Percentiles rank a stretch among this genome's conserved stretches.
Evolutionary conservation across 2,888 invertebrate genomes (phyloP).

Genomic region (Zhuqinia jingwanae): DNA sequence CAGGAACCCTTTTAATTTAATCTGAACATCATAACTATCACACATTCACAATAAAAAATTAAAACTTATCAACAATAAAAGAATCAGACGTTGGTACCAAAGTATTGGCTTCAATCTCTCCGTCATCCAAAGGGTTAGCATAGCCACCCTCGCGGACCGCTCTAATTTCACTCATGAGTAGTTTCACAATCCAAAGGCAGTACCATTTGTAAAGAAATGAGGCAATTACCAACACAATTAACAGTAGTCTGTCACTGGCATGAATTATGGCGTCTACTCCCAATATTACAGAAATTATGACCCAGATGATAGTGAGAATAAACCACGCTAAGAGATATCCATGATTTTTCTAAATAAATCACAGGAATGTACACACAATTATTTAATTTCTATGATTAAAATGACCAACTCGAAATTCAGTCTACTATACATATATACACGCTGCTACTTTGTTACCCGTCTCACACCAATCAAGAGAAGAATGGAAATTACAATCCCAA

Average conservation of each 20-base stretch:
- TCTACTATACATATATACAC: too few species aligned
- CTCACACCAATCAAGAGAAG: conserved; percentile 53
- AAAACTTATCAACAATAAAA: conserved; percentile 65
- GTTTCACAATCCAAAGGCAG: conserved; percentile 74
- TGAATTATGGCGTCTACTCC: conserved; percentile 39
- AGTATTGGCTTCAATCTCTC: conserved; percentile 63
- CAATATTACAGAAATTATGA: not conserved
- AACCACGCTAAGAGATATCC: conserved; percentile 67
- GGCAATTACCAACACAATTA: conserved; percentile 35
- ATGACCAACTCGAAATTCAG: not conserved
- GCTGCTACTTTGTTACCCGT: conserved; percentile 54
- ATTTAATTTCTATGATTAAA: not conserved
- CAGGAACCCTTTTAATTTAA: too few species aligned
- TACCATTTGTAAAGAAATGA: conserved; percentile 72
- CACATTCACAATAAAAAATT: not conserved
- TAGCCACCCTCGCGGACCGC: conserved; percentile 69
- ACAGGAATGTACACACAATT: too few species aligned
- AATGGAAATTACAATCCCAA: conserved; percentile 37
- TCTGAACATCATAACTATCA: too few species aligned
- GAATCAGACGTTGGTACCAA: conserved; percentile 58
- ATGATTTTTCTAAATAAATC: conserved; percentile 58
- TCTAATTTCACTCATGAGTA: conserved; percentile 72
- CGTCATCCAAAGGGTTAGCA: conserved; percentile 68
- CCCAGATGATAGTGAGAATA: conserved; percentile 45
- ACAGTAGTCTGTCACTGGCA: conserved; percentile 48